Conservation (phyloP, 2,888 invertebrate genomes). For the Agonopterix subpropinquella region DNA sequence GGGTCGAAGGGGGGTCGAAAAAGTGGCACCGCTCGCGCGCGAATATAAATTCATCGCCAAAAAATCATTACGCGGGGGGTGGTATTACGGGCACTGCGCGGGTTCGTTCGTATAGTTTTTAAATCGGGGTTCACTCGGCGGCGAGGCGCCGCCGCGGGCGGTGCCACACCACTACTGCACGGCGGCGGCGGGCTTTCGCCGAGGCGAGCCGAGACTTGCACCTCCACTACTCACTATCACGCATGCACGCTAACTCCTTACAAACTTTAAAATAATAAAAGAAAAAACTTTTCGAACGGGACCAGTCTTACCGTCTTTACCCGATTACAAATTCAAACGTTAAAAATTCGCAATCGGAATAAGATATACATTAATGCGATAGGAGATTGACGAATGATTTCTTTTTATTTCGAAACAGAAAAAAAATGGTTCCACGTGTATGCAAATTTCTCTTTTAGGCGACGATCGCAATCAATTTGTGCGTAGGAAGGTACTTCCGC, state of each 20-base stretch:
- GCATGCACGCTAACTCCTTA: constrained; percentile 37
- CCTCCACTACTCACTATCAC: constrained; percentile 40
- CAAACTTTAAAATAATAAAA: constrained; percentile 1
- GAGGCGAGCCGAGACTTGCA: constrained; percentile 29
- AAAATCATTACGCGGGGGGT: constrained; percentile 90
- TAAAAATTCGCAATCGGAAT: constrained; percentile 8
- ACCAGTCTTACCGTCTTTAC: not conserved
- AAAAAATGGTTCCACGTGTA: constrained; percentile 49
- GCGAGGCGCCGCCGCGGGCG: constrained; percentile 64
- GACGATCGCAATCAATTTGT: constrained; percentile 74
- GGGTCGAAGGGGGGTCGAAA: constrained; percentile 66
- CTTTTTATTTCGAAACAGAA: constrained; percentile 28
- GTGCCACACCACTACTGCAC: constrained; percentile 53
- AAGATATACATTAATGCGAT: constrained; percentile 27
- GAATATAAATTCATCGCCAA: constrained; percentile 88
- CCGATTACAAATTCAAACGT: not conserved
- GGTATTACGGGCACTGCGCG: constrained; percentile 78
- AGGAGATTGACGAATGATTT: constrained; percentile 42
- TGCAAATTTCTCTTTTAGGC: constrained; percentile 68
- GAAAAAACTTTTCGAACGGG: not conserved
- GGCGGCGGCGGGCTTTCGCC: constrained; percentile 18
- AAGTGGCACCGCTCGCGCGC: constrained; percentile 79
- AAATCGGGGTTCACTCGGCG: constrained; percentile 71
- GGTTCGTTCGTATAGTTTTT: constrained; percentile 72
- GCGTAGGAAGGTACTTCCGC: constrained; percentile 56